Base-by-base conservation (phyloP, 2,888 invertebrate species). In the Coenonympha glycerion region DNA sequence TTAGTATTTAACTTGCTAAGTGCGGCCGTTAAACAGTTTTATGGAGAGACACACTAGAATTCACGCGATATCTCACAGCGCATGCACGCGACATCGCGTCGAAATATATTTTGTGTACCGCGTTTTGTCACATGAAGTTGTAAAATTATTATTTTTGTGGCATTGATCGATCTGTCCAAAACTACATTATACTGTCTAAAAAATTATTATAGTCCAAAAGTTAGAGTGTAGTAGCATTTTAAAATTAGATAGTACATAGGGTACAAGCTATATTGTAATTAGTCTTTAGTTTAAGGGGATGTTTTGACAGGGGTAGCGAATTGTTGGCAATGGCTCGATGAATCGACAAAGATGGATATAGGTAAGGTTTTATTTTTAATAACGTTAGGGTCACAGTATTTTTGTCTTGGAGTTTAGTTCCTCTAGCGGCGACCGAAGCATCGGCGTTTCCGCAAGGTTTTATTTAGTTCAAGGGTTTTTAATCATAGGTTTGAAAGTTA, bases 101-200 rank as follows among this genome's bases (percentile, higher is more conserved):
- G 22, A 16, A 31, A 37, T 52, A 46, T 55, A 55, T 49, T 57
- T 55, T 56, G 53, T 56, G 49, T 47, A 53, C 40, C 59, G 61
- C 64, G 63, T 64, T 68, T 69, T 67, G 69, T 76, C 72, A 73
- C 72, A 65, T 61, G 8, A 22, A 36, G 22, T 50, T 56, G 50
- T 62, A 60, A 60, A 52, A 56, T 65, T 61, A 59, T 64, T 63
- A 69, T 65, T 67, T 63, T 71, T 67, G 69, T 69, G 71, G 72
- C 74, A 73, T 73, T 69, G 72, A 80, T 78, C 72, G 75, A 80
- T 81, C 82, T 82, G 83, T 83, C 83, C 83, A 81, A 69, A 76
- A 74, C 62, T 63, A 67, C 59, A 64, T 24, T 63, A 67, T 68
- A 63, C 54, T 58, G 57, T 57, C 63, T 62, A 64, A 18, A 39